A percentile compares a stretch with the other conserved stretches of the same genome.
Evolutionary conservation across 2,888 invertebrate genomes (phyloP).

Genomic region (Epinotia bilunana): DNA sequence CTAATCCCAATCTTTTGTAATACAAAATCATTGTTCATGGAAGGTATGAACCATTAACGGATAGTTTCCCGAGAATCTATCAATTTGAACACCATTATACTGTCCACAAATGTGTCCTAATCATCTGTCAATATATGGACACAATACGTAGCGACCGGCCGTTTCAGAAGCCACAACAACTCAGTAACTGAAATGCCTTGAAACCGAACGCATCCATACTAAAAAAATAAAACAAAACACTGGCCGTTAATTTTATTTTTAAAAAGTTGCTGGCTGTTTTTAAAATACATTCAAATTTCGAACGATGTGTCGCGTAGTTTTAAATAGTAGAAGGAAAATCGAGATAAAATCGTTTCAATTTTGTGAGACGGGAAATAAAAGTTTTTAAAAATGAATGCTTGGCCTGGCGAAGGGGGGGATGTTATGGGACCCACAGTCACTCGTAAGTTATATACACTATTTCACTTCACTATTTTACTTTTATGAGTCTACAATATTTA

Average conservation of each 20-base stretch:
- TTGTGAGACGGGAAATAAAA: conserved; percentile 6
- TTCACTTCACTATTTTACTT: background rate
- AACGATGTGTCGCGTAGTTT: conserved; percentile 35
- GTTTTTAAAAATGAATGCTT: conserved; percentile 67
- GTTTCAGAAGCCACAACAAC: conserved; percentile 63
- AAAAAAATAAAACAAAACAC: conserved; percentile 23
- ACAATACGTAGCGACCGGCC: conserved; percentile 34
- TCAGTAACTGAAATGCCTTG: conserved; percentile 70
- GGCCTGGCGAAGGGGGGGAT: conserved; percentile 68
- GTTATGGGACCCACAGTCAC: conserved; percentile 75
- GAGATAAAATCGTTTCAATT: conserved; percentile 23
- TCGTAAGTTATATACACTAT: conserved; percentile 60
- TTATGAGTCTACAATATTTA: too few species aligned
- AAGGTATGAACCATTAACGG: background rate
- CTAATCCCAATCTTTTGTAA: background rate
- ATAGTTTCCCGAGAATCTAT: conserved; percentile 12
- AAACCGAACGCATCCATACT: conserved; percentile 55
- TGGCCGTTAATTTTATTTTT: background rate
- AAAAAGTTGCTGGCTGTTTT: conserved; percentile 12
- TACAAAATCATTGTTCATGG: background rate
- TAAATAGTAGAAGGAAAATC: conserved; percentile 18
- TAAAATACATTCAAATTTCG: background rate
- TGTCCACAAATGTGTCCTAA: conserved; percentile 20
- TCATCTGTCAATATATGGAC: conserved; percentile 28
- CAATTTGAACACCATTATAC: background rate